Conservation (phyloP, 2,888 invertebrate species). For the Trilocha varians region DNA sequence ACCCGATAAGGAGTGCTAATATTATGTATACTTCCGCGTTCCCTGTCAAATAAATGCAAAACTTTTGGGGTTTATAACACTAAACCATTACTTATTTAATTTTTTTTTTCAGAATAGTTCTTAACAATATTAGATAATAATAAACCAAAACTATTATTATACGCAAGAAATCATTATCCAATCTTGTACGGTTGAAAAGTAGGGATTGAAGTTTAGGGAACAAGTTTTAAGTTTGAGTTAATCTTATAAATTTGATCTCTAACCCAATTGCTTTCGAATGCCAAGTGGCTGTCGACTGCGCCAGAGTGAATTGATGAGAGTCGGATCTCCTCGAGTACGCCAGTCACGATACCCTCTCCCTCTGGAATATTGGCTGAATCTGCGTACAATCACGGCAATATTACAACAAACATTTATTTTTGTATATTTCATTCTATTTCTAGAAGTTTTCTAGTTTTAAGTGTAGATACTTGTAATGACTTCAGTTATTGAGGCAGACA, state of each 20-base stretch:
- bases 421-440: not conserved
- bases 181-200: no score
- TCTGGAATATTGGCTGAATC: conserved; percentile 74
- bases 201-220: no score
- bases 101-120: not conserved
- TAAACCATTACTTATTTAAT: not conserved
- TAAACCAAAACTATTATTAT: not conserved
- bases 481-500: not conserved
- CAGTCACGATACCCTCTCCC: conserved; percentile 80
- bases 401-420: conserved; percentile 9
- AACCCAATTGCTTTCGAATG: conserved; percentile 77
- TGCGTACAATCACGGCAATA: conserved; percentile 44
- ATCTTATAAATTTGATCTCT: conserved; percentile 17
- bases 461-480: not conserved
- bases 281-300: conserved; percentile 82
- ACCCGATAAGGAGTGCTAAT: conserved; percentile 79
- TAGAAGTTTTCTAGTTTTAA: not conserved
- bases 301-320: conserved; percentile 81
- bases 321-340: conserved; percentile 80
- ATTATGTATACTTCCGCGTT: conserved; percentile 85
- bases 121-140: not conserved
- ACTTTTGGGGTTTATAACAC: no score
- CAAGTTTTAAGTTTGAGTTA: no score
- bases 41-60: conserved; percentile 70
- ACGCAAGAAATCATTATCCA: no score